phyloP scores from a whole-genome alignment of 2,113 vertebrate species.

The Pampusana beccarii region DNA sequence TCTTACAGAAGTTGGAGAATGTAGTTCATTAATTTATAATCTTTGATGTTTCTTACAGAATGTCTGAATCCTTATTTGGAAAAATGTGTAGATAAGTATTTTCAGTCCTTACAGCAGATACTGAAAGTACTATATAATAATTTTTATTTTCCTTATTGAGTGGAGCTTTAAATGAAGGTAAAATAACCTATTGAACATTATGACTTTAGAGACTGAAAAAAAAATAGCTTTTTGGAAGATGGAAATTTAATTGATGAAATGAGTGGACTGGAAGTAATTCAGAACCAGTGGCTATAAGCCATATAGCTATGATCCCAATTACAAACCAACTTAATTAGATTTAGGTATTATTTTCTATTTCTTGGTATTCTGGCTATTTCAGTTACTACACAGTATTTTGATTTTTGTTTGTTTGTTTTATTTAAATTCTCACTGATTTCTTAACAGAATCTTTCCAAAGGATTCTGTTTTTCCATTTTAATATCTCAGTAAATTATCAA shows the following conservation, averaged over 20 bases:
- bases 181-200: background rate
- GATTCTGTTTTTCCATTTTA: too few relatives aligned
- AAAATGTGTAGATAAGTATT: background rate
- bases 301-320: background rate
- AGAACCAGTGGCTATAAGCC: background rate
- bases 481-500: too few relatives aligned
- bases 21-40: background rate
- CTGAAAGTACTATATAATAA: background rate
- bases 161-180: background rate
- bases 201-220: background rate
- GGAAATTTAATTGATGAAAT: background rate
- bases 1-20: background rate
- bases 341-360: background rate
- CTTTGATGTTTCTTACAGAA: background rate
- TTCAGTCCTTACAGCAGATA: background rate
- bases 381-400: too few relatives aligned
- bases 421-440: too few relatives aligned
- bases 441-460: too few relatives aligned
- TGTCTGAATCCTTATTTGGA: background rate
- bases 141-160: background rate
- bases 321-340: background rate
- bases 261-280: background rate
- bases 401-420: too few relatives aligned
- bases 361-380: too few relatives aligned
- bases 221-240: background rate